Evolutionary conservation across 2,888 invertebrate genomes (phyloP).

Genomic region (Unio delphinus): DNA sequence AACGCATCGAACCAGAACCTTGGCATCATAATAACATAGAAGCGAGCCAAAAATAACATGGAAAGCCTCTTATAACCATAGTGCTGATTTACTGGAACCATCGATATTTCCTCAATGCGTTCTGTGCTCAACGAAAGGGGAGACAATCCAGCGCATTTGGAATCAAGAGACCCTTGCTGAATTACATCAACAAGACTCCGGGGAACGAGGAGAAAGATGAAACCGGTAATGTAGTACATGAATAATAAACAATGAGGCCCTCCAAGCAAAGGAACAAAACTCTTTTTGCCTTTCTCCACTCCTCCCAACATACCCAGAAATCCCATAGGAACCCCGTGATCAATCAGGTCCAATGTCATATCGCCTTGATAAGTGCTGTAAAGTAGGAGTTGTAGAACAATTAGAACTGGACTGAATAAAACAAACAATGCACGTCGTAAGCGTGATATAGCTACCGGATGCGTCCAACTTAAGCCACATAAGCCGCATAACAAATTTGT

Average conservation of each 20-base stretch:
- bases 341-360: constrained; percentile 13
- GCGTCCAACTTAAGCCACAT: not conserved
- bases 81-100: constrained; percentile 1
- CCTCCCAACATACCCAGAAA: constrained; percentile 27
- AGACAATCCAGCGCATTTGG: constrained; percentile 1
- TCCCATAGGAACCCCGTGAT: constrained; percentile 21
- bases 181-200: constrained; percentile 7
- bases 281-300: constrained; percentile 15
- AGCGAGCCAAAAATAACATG: constrained; percentile 4
- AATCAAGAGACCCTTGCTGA: constrained; percentile 4
- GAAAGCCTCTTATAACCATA: constrained; percentile 12
- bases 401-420: constrained; percentile 10
- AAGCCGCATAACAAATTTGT: no score
- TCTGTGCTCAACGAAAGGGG: constrained; percentile 9
- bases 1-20: constrained; percentile 11
- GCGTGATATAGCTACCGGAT: constrained; percentile 15
- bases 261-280: constrained; percentile 18
- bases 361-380: constrained; percentile 12
- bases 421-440: constrained; percentile 14
- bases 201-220: constrained; percentile 18
- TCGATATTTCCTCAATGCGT: constrained; percentile 12
- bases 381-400: constrained; percentile 14
- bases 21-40: constrained; percentile 11
- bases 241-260: constrained; percentile 17
- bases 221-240: constrained; percentile 10